Evolutionary conservation across 1,140 invertebrate species (phyloP).

Genomic region (Acromyrmex echinatior): DNA sequence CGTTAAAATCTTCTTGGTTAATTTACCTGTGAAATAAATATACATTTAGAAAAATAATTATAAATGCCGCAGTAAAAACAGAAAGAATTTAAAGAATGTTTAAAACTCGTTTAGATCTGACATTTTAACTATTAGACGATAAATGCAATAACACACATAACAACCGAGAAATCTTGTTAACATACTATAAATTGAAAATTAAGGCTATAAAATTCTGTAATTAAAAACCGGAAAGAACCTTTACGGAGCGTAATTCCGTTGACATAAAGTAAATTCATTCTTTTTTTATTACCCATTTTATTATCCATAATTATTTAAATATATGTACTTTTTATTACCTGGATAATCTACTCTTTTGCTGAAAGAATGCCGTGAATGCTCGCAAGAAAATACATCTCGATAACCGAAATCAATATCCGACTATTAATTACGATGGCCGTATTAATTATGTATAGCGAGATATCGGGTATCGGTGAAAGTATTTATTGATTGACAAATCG

Average conservation of each 20-base stretch:
- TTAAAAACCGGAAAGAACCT: background rate
- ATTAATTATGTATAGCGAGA: conserved; percentile 54
- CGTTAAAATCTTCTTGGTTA: background rate
- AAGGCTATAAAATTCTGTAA: background rate
- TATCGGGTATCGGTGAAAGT: conserved; percentile 50
- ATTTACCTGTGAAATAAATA: background rate
- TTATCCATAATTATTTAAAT: conserved; percentile 13
- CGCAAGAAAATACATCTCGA: conserved; percentile 9
- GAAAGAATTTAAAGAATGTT: background rate
- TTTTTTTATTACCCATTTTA: background rate
- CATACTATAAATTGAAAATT: background rate
- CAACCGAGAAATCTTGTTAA: background rate
- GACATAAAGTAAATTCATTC: background rate
- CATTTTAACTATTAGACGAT: background rate
- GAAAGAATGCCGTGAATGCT: background rate
- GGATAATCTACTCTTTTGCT: background rate
- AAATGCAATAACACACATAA: background rate
- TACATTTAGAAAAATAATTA: background rate
- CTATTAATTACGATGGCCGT: conserved; percentile 38
- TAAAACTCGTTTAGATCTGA: background rate
- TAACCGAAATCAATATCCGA: conserved; percentile 20
- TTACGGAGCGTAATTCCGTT: background rate
- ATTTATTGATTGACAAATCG: conserved; percentile 63
- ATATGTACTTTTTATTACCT: background rate
- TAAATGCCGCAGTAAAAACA: background rate